Conservation (phyloP, 2,113 vertebrate genomes). For the Progne subis region DNA sequence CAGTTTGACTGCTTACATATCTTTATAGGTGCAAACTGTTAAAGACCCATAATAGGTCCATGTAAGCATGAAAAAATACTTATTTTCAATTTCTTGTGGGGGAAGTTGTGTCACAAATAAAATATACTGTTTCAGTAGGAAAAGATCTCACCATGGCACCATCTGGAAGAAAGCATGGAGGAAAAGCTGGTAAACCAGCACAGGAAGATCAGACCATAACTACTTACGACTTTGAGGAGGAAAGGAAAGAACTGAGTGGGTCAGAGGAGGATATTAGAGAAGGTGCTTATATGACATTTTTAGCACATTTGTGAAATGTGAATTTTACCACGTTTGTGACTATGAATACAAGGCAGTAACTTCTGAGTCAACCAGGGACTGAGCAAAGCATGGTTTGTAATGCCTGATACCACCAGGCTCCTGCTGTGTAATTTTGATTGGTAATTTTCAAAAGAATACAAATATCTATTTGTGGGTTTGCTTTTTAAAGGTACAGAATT, state of each 20-base stretch:
- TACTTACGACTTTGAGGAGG: slow-evolving; percentile 59
- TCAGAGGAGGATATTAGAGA: slow-evolving; percentile 71
- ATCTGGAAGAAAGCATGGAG: slow-evolving; percentile 61
- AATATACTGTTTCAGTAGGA: neutral
- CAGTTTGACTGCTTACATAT: neutral
- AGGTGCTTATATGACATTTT: slow-evolving; percentile 45
- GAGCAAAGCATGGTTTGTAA: neutral
- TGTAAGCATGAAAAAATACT: neutral
- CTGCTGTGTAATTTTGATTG: neutral
- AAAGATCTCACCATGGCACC: slow-evolving; percentile 64
- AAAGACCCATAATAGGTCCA: neutral
- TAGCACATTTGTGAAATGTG: neutral
- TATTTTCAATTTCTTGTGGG: neutral
- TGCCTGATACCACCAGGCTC: neutral
- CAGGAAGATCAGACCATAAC: slow-evolving; percentile 49
- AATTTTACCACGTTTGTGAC: neutral
- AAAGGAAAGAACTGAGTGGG: slow-evolving; percentile 61
- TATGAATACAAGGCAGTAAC: neutral
- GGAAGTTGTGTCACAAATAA: neutral
- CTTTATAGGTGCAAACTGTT: neutral
- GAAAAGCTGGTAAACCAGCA: slow-evolving; percentile 55
- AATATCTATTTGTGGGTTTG: neutral
- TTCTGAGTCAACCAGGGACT: rapidly evolving
- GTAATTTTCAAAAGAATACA: neutral
- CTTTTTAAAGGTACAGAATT: neutral